Evolutionary conservation across 2,113 vertebrate species (phyloP), one percentile per base, ranked within the genome.

Genomic region (Tympanuchus pallidicinctus): DNA sequence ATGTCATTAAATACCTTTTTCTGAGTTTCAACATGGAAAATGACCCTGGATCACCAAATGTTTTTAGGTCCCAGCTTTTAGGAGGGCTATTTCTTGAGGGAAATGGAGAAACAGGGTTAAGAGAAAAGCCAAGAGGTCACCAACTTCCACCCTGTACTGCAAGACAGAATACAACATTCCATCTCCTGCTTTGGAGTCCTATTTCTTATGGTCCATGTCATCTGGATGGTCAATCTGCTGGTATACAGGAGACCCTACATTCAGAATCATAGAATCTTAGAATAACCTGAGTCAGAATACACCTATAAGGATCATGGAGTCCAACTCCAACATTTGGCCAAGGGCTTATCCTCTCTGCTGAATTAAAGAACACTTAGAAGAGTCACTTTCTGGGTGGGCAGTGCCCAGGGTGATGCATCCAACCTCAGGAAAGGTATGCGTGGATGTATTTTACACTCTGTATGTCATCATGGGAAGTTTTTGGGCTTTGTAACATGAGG

Each of bases 191-290:
- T 20, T 36, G 25, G 66, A 71, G 6, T 11, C 30, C 32, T 52
- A 22, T 67, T 30, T n/a, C 45, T 2, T 2, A 20, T 1, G 27
- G 14, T n/a, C 8, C 38, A 0, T 2, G 4, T 24, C 48, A 11
- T 22, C 43, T 34, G 48, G 24, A 70, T n/a, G 27, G 16, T 25
- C 20, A 38, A 28, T 48, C 43, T 19, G 6, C 5, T 24, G 0
- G 6, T 6, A 22, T 5, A 17, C 17, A 54, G 52, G 52, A 54
- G 52, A 54, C 14, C 9, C 27, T 27, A 28, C 27, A 28, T 54
- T 54, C 52, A 54, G 52, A 54, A 28, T 54, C 52, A 28, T 54
- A 54, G 52, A 54, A 16, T 54, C 52, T 17, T 54, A 17, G 52
- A 30, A 54, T 30, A 54, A 30, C 15, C 9, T 8, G 5, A 30